Conservation (phyloP, 2,797 vertebrate species). For the Catamblyrhynchus diadema region DNA sequence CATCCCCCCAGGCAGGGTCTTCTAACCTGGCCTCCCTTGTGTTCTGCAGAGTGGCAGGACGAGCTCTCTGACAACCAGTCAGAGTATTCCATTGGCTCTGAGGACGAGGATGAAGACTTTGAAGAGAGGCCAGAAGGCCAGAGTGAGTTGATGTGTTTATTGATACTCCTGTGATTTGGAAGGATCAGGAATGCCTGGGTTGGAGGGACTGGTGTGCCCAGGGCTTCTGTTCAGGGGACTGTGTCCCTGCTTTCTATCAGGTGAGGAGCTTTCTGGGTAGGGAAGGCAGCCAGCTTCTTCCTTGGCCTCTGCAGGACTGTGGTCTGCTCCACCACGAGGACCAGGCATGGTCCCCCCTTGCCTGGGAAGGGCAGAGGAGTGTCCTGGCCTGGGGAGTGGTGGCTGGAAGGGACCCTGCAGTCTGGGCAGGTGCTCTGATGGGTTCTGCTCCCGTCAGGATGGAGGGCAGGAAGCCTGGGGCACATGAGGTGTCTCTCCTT, state of each 20-base stretch:
- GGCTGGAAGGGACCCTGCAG: background rate
- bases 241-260: background rate
- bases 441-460: rapidly evolving
- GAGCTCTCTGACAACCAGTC: constrained; percentile 99
- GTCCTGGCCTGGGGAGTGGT: background rate
- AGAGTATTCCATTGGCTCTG: constrained; percentile 96
- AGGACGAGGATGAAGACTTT: constrained; percentile 99
- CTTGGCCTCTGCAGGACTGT: background rate
- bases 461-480: background rate
- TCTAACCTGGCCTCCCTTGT: background rate
- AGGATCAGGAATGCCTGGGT: background rate
- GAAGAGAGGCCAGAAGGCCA: constrained; percentile 96
- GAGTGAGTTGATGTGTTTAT: constrained; percentile 66
- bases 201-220: background rate
- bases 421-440: background rate
- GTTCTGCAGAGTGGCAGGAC: constrained; percentile 92
- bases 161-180: background rate
- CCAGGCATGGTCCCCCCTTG: background rate
- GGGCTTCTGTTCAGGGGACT: background rate
- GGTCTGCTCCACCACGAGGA: background rate
- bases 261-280: background rate
- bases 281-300: background rate
- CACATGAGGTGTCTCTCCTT: background rate
- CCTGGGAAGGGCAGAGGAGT: background rate
- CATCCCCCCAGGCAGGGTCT: background rate